These are phyloP conservation scores for Ylistrum balloti DNA, from an alignment of 1,140 invertebrate species.

Conservation along the genomic window DNA sequence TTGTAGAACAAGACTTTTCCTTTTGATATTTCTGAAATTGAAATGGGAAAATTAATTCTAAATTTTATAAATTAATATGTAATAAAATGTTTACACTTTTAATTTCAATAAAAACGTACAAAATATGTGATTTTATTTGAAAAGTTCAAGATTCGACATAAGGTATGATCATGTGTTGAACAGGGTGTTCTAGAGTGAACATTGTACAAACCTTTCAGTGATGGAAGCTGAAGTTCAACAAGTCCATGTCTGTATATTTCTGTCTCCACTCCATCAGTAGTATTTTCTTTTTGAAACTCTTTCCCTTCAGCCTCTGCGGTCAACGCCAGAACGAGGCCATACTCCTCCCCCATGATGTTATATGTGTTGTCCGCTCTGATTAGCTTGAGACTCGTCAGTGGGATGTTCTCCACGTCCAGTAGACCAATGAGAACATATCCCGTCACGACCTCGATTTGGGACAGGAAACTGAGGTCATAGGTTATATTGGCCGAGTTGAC, in stretches of 20 bases:
- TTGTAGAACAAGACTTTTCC: conserved; percentile 73
- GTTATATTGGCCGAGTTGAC: conserved; percentile 68
- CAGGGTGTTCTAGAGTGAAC: no score
- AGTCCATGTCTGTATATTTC: conserved; percentile 62
- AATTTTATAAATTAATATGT: no score
- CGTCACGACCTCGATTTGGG: conserved; percentile 65
- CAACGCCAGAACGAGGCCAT: conserved; percentile 71
- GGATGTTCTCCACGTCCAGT: conserved; percentile 68
- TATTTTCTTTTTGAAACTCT: conserved; percentile 43
- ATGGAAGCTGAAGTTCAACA: conserved; percentile 70
- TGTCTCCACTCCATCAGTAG: background rate
- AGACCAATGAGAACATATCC: conserved; percentile 76
- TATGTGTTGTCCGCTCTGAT: conserved; percentile 73
- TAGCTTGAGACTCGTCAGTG: conserved; percentile 69
- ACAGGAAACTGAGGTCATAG: conserved; percentile 76
- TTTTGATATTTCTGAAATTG: conserved; percentile 69
- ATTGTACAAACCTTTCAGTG: conserved; percentile 66
- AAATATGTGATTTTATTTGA: no score
- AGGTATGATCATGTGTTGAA: no score
- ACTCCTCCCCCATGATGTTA: conserved; percentile 65
- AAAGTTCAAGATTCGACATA: no score
- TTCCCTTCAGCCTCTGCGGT: conserved; percentile 66
- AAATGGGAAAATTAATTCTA: background rate
- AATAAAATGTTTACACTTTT: no score
- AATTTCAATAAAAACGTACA: no score